A percentile compares a stretch with the other conserved stretches of the same genome.
phyloP scores from a whole-genome alignment of 2,888 invertebrate species.

The Drosophila emarginata region DNA sequence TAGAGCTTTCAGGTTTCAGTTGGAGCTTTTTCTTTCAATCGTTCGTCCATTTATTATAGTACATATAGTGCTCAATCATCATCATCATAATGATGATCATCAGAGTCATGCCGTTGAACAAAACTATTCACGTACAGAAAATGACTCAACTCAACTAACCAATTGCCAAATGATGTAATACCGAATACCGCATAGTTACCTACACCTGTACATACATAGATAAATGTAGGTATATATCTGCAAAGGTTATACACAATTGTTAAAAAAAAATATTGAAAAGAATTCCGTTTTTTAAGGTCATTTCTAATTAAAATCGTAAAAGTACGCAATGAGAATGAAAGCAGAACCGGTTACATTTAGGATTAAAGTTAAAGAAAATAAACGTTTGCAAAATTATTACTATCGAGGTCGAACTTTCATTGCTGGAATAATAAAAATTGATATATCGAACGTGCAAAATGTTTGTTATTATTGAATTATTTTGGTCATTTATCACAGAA shows the following conservation, averaged over 20 bases:
- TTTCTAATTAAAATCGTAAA: neutral
- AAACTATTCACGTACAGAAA: conserved; percentile 12
- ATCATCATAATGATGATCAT: conserved; percentile 14
- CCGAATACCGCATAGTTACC: conserved; percentile 14
- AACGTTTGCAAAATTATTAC: neutral
- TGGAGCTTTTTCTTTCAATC: conserved; percentile 58
- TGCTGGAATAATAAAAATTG: neutral
- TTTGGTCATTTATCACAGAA: neutral
- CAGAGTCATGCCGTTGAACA: conserved; percentile 14
- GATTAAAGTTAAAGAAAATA: neutral
- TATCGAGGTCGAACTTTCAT: neutral
- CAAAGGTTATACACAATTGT: neutral
- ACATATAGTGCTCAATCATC: conserved; percentile 68
- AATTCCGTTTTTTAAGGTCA: conserved; percentile 52
- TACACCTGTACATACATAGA: neutral
- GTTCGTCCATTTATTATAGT: conserved; percentile 46
- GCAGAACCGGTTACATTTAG: neutral
- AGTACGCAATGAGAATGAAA: neutral
- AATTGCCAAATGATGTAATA: conserved; percentile 61
- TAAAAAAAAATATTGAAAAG: conserved; percentile 30
- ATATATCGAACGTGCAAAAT: neutral
- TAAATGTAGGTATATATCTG: neutral
- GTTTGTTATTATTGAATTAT: neutral
- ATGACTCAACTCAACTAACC: conserved; percentile 54
- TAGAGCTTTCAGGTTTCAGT: conserved; percentile 52